Base-by-base conservation (phyloP, 2,888 invertebrate species). In the Brachyptera putata region DNA sequence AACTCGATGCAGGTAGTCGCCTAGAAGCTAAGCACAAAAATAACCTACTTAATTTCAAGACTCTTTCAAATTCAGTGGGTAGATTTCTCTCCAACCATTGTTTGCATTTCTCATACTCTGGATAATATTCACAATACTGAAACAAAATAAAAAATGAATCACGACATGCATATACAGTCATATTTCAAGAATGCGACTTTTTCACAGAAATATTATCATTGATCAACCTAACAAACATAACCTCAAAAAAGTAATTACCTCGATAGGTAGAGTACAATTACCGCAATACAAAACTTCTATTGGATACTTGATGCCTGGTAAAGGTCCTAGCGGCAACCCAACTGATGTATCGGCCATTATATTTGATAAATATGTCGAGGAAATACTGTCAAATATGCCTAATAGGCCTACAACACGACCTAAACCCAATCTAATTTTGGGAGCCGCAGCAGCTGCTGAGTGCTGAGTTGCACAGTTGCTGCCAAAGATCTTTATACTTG, bases 91-190 rank as follows among this genome's bases (percentile, higher is more conserved):
- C 95, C 65, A 98, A 77, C 98, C 98, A 99, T 67, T 88, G 88
- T 74, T 95, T 95, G 74, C 98, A 99, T 77, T 95, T 95, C 66
- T 96, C 97, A 74, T 93, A 94, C 75, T 95, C 95, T 9, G 97
- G 97, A 76, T 96, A 95, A 76, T 92, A 96, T 80, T 98, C 97
- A 76, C 98, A 98, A 74, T 97, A 99, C 90, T 93, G 73, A 16
- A 75, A 72, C 60, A 60, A 65, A 64, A 60, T 63, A 61, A 63
- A 56, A 61, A 11, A 5, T 16, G 7, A 30, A 30, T 30, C 11
- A 30, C 5, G 30, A 30, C 11, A 30, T 30, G 5, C 5, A 30
- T 30, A 7, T 30, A 11, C 30, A 7, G 7, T 30, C 7, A 7
- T 30, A 30, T 7, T 30, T 56, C 24, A 1, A 18, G 1, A 56